Evolutionary conservation across 2,797 vertebrate species (phyloP).

Genomic region (Pyrocephalus nanus): DNA sequence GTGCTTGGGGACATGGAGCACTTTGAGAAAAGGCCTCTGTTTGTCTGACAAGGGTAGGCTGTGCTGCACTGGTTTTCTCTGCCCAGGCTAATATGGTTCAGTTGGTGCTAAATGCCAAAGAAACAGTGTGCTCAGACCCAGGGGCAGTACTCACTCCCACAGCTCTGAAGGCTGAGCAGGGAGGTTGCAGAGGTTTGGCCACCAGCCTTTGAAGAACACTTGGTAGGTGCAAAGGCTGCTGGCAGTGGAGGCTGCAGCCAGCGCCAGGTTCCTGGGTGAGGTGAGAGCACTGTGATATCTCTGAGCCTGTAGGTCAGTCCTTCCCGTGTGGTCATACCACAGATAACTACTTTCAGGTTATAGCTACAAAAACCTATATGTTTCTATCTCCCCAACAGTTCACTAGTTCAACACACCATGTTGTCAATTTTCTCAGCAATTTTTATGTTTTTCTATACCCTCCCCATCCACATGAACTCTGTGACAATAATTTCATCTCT

Average conservation of each 20-base stretch:
- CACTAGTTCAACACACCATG: neutral
- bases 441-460: neutral
- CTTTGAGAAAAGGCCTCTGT: neutral
- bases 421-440: neutral
- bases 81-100: neutral
- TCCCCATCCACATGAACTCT: neutral
- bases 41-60: neutral
- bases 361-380: neutral
- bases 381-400: neutral
- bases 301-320: neutral
- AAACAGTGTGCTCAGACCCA: neutral
- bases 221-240: neutral
- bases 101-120: neutral
- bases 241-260: neutral
- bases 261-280: neutral
- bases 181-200: neutral
- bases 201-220: neutral
- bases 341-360: neutral
- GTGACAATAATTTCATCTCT: neutral
- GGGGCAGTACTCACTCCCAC: neutral
- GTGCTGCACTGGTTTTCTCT: neutral
- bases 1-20: accelerated
- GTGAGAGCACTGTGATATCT: accelerated
- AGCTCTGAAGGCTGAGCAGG: neutral
- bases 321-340: neutral